Evolutionary conservation across 2,113 vertebrate species (phyloP), one percentile per base, ranked within the genome.

Genomic region (Capreolus pygargus): DNA sequence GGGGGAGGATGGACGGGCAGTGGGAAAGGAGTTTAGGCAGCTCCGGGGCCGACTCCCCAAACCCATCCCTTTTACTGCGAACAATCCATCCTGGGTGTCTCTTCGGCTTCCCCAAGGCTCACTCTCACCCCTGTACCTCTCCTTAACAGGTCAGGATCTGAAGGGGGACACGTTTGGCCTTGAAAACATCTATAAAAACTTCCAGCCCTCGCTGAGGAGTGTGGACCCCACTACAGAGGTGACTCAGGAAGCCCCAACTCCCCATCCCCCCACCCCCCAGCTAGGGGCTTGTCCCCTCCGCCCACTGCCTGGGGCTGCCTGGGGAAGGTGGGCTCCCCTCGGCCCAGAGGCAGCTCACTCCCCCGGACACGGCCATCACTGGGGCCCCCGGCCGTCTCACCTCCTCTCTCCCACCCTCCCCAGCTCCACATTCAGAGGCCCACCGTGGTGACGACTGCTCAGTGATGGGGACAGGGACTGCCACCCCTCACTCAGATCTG

Each of bases 361-460:
- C 14, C 3, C 1, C 25, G 16, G n/a, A 21, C 33, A 28, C 25
- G 10, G n/a, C 57, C 21, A 23, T 67, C 8, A 16, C 86, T 2
- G 3, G 7, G 10, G 28, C 28, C 33, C 30, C 54, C 6, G 2
- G 12, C 23, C 23, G 15, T 19, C 23, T 61, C 61, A 81, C 61
- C 45, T 55, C 36, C 27, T 81, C 27, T 92, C 39, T 95, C 78
- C 9, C 3, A 25, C n/a, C 36, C 43, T 4, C 55, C 9, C 45
- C 28, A 96, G 91, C 8, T 97, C 78, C 93, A 57, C 55, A 52
- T 95, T 55, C 91, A 92, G 94, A 91, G 55, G 60, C 86, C 78
- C 4, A 12, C 27, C 17, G 52, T 95, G 79, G 52, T 97, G 74
- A 90, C 30, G 15, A 8, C 2, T 3, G 8, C 13, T 6, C 61